Conservation (phyloP, 2,888 invertebrate species). For the Ophion slaviceki region DNA sequence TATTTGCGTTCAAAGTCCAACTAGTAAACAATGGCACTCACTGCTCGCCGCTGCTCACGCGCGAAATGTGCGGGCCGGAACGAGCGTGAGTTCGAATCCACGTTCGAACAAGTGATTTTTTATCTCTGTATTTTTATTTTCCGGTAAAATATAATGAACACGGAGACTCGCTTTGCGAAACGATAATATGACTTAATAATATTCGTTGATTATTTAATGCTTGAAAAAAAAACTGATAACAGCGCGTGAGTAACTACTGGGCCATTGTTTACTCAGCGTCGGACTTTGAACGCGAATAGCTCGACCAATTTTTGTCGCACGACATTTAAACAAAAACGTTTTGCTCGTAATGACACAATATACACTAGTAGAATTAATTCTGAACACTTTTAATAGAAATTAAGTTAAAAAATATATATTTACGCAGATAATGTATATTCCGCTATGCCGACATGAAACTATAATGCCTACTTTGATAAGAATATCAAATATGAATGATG, state of each 20-base stretch:
- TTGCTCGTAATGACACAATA: neutral
- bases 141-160: neutral
- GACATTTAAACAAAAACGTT: neutral
- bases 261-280: neutral
- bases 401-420: too few species aligned
- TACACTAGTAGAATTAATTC: neutral
- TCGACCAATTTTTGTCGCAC: neutral
- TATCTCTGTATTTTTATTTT: neutral
- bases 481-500: too few species aligned
- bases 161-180: neutral
- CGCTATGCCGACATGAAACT: too few species aligned
- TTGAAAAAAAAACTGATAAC: neutral
- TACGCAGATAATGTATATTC: too few species aligned
- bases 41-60: too few species aligned
- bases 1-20: too few species aligned
- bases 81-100: too few species aligned
- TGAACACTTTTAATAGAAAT: too few species aligned
- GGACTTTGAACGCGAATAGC: neutral
- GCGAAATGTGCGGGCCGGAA: too few species aligned
- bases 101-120: neutral
- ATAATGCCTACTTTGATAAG: too few species aligned
- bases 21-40: too few species aligned
- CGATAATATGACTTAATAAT: neutral
- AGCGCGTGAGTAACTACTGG: neutral
- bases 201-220: neutral